phyloP scores from a whole-genome alignment of 2,888 invertebrate species.

The Drosophila demipolita region DNA sequence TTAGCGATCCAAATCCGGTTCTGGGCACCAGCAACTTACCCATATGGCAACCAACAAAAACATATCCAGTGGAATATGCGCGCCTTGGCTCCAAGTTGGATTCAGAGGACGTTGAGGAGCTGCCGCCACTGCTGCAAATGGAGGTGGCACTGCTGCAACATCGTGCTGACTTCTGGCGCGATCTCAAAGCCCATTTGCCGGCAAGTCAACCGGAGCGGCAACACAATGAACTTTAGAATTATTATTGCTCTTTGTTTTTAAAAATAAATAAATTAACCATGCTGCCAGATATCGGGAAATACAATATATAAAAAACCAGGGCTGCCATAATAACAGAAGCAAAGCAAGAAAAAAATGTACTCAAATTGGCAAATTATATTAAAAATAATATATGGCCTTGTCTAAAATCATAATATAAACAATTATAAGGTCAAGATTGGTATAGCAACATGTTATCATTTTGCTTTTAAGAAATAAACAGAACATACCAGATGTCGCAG shows the following conservation, averaged over 20 bases:
- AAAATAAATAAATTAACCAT: background rate
- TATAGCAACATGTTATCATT: background rate
- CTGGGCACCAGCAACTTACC: slow-evolving; percentile 80
- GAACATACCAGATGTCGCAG: background rate
- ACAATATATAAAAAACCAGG: background rate
- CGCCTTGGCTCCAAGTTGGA: slow-evolving; percentile 86
- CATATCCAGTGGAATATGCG: slow-evolving; percentile 82
- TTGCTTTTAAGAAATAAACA: background rate
- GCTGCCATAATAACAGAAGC: slow-evolving; percentile 15
- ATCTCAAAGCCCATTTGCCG: slow-evolving; percentile 86
- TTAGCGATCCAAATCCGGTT: slow-evolving; percentile 89
- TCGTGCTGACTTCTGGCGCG: slow-evolving; percentile 88
- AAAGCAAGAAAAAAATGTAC: background rate
- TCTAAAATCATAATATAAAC: background rate
- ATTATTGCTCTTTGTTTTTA: slow-evolving; percentile 1
- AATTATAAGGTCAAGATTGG: background rate
- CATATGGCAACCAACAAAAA: slow-evolving; percentile 87
- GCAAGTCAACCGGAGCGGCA: slow-evolving; percentile 14
- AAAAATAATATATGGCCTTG: background rate
- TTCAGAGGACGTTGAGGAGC: slow-evolving; percentile 85
- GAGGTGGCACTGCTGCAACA: slow-evolving; percentile 86
- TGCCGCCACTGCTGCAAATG: slow-evolving; percentile 85
- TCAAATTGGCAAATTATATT: background rate
- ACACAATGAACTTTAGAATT: slow-evolving; percentile 56
- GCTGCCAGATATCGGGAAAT: slow-evolving; percentile 25